A percentile compares a stretch with the other conserved stretches of the same genome.
phyloP scores from a whole-genome alignment of 2,888 invertebrate genomes.

The Drosophila phalerata region DNA sequence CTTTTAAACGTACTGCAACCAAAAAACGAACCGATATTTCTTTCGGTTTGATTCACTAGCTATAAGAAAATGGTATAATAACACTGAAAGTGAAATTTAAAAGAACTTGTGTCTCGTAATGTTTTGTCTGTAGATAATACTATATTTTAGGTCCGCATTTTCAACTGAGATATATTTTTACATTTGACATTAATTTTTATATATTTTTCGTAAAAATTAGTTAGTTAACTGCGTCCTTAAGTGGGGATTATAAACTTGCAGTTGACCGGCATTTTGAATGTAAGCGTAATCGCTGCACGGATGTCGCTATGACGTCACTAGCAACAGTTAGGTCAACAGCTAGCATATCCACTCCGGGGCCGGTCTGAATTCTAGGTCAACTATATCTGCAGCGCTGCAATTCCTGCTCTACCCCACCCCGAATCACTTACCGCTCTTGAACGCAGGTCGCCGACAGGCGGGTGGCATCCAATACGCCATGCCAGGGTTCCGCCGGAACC shows the following conservation, averaged over 20 bases:
- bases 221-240: not conserved
- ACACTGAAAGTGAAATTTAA: too few relatives aligned
- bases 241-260: not conserved
- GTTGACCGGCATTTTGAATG: slow-evolving; percentile 63
- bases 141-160: too few relatives aligned
- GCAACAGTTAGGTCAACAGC: slow-evolving; percentile 69
- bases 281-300: slow-evolving; percentile 20
- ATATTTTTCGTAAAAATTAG: not conserved
- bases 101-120: too few relatives aligned
- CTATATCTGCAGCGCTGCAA: slow-evolving; percentile 43
- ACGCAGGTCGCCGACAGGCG: slow-evolving; percentile 94
- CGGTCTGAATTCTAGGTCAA: slow-evolving; percentile 69
- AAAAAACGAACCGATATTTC: too few relatives aligned
- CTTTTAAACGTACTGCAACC: too few relatives aligned
- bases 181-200: not conserved
- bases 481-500: slow-evolving; percentile 94
- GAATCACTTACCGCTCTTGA: slow-evolving; percentile 89
- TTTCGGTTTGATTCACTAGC: too few relatives aligned
- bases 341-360: slow-evolving; percentile 40
- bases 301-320: slow-evolving; percentile 64
- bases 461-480: slow-evolving; percentile 93
- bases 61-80: too few relatives aligned
- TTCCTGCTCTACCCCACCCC: not conserved
- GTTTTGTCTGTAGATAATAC: too few relatives aligned
- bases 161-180: too few relatives aligned